Evolutionary conservation across 1,140 invertebrate species (phyloP).

Genomic region (Holcopasites calliopsidis): DNA sequence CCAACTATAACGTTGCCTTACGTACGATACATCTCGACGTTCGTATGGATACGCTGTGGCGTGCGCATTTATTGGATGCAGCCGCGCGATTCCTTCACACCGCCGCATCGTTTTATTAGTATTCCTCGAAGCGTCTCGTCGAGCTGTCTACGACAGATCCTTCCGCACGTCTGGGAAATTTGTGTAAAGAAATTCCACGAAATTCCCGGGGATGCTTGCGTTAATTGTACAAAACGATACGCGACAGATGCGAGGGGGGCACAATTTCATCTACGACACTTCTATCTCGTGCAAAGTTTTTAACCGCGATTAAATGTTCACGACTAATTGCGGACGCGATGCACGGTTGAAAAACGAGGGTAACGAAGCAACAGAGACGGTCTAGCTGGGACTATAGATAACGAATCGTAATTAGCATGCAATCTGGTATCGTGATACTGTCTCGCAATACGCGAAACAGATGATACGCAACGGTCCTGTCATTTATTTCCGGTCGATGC

Average conservation of each 20-base stretch:
- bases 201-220: neutral
- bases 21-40: neutral
- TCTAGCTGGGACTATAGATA: neutral
- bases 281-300: too few species aligned
- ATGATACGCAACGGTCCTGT: neutral
- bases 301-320: too few species aligned
- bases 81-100: neutral
- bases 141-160: too few species aligned
- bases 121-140: neutral
- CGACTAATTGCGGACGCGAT: too few species aligned
- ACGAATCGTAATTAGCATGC: neutral
- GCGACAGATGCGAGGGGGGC: too few species aligned
- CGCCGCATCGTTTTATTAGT: neutral
- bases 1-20: neutral
- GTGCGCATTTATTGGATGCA: neutral
- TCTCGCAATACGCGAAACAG: neutral
- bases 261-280: too few species aligned
- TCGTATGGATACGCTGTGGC: neutral
- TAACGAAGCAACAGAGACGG: neutral
- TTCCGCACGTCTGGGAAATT: neutral
- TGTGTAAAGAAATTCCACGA: neutral
- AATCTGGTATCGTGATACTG: neutral
- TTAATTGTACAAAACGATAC: too few species aligned
- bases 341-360: neutral
- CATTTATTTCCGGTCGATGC: slow-evolving; percentile 2